Percentiles rank a stretch among this genome's conserved stretches.
Conservation (phyloP, 2,113 vertebrate genomes). For the Gasterosteus nipponicus region DNA sequence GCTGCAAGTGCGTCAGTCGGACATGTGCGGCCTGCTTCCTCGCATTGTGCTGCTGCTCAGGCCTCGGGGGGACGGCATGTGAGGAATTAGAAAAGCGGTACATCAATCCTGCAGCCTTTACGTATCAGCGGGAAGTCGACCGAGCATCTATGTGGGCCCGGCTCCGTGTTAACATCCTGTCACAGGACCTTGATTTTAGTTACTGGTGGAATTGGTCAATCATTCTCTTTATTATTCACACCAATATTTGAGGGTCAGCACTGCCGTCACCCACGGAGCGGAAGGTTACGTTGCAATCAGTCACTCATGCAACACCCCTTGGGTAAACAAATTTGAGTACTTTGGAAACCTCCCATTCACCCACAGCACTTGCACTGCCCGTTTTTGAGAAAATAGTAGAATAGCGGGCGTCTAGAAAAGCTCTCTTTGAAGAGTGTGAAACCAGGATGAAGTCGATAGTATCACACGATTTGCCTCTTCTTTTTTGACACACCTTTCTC, state of each 20-base stretch:
- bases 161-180: neutral
- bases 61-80: neutral
- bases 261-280: neutral
- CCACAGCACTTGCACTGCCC: neutral
- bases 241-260: neutral
- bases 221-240: neutral
- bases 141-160: neutral
- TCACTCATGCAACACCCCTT: neutral
- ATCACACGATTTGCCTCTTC: neutral
- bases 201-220: neutral
- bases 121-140: neutral
- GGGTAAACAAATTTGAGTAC: neutral
- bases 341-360: neutral
- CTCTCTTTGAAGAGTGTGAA: neutral
- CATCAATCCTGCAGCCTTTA: neutral
- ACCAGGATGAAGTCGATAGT: neutral
- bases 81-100: conserved; percentile 1
- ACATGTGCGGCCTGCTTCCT: conserved; percentile 74
- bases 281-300: neutral
- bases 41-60: conserved; percentile 69
- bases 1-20: conserved; percentile 65
- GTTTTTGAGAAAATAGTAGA: neutral
- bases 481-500: neutral
- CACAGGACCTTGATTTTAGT: neutral
- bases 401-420: neutral